Evolutionary conservation across 1,140 invertebrate species (phyloP), one percentile per base, ranked within the genome.

Genomic region (Zaprionus africanus): DNA sequence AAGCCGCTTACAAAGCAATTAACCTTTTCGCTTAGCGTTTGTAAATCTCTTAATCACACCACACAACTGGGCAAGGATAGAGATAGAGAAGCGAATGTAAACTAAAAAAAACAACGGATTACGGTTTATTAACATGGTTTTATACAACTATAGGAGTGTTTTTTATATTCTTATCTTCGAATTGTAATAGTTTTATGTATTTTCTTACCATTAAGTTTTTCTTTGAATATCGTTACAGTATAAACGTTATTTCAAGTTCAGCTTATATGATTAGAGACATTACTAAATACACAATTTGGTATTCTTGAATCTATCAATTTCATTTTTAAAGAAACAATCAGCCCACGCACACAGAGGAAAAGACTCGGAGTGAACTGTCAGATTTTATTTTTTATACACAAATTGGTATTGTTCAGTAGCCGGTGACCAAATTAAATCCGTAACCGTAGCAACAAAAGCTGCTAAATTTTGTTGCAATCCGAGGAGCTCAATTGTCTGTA

Each of bases 1-100:
- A 73, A 54, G 61, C 60, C 77, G 66, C 84, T 86, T 75, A 83
- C 80, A 88, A 80, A 75, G 81, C 83, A 86, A 86, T 86, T 86
- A 88, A 87, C 83, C 84, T 86, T 82, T 81, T 59, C 59, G 79
- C 79, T 70, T 76, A 68, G 54, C 59, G 51, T 79, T 84, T 73
- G 76, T 70, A 63, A 67, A 58, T 73, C 59, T 61, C 73, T 66
- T 76, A 77, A 79, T 76, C 67, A 60, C 54, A 58, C 41, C 34
- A 43, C 41, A 71, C 34, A 71, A 34, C 24, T 63, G 38, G 22
- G 41, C 5, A 19, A 7, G 24, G 6, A 12, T 26, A 62, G 31
- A 62, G 34, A 9, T 43, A 59, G 4, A n/a, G 15, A 31, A 36
- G n/a, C 24, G 12, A 59, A 49, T 36, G 22, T 53, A 46, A 62